phyloP scores from a whole-genome alignment of 2,797 vertebrate genomes.

The Lophura swinhoii region DNA sequence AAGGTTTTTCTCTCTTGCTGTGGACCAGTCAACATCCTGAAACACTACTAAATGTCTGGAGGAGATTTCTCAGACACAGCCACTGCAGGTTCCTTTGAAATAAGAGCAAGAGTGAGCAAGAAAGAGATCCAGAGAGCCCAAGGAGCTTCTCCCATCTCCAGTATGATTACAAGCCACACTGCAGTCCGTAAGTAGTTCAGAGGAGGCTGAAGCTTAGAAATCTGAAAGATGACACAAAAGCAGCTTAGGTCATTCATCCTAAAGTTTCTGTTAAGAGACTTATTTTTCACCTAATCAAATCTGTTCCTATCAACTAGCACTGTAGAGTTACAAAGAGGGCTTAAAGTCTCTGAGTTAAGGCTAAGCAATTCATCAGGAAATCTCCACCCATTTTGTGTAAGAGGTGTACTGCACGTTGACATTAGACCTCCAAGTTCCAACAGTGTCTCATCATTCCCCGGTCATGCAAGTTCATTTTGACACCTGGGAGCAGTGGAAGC shows the following conservation, averaged over 20 bases:
- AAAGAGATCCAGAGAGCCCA: background rate
- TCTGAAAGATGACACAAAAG: background rate
- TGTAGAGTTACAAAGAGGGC: background rate
- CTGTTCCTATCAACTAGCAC: background rate
- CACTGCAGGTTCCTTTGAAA: background rate
- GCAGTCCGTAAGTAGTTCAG: background rate
- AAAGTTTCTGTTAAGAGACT: background rate
- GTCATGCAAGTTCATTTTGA: background rate
- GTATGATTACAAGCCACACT: background rate
- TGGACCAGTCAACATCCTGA: background rate
- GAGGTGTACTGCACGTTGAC: background rate
- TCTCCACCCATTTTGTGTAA: background rate
- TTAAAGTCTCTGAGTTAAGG: background rate
- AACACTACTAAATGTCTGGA: background rate
- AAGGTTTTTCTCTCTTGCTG: background rate
- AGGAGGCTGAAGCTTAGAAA: background rate
- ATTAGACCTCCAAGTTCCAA: background rate
- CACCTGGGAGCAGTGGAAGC: background rate
- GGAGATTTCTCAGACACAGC: background rate
- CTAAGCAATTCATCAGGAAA: background rate
- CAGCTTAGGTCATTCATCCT: background rate
- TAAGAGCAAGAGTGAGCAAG: background rate
- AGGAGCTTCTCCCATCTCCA: background rate
- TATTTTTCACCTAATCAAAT: background rate
- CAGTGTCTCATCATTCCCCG: background rate